Evolutionary conservation across 2,888 invertebrate genomes (phyloP), one percentile per base, ranked within the genome.

Genomic region (Amiota mariae): DNA sequence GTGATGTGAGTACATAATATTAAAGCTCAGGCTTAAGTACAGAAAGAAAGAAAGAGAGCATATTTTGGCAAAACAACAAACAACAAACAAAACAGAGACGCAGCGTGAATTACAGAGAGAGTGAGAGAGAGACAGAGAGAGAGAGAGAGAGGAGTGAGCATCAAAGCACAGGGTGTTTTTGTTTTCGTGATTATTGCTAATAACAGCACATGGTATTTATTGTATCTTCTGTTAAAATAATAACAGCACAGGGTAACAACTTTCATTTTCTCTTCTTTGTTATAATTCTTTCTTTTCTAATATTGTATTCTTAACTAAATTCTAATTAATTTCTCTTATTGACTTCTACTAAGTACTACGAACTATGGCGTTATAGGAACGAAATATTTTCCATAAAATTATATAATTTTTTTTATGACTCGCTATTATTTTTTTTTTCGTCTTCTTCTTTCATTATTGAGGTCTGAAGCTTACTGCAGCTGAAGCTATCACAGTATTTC

Each of bases 401-500:
- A 49, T 15, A 18, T 24, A 36, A 11, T 8, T 15, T 54, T 70
- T 63, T 67, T 61, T 64, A 70, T 75, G 77, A 74, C 73, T 75
- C 63, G 63, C 36, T 61, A 13, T 61, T 66, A 48, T 71, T 78
- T 61, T 59, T 9, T n/a, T 70, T n/a, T n/a, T n/a, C n/a, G n/a
- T 8, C 70, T 9, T 71, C 36, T 67, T 63, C 51, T 49, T 54
- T 56, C 20, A n/a, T 49, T 36, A 70, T 72, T 75, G 72, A 75
- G 48, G 66, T 66, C 59, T 47, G 78, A 72, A 74, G 47, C 15
- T 71, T 54, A n/a, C 13, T 36, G 68, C 11, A 54, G 13, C 68
- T 63, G 46, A 87, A 87, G 87, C 87, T 88, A 88, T 88, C 88
- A 88, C 88, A 88, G 88, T 87, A 86, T 82, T 86, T 86, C 85